Evolutionary conservation across 1,140 invertebrate species (phyloP).

Genomic region (Ptiloglossa arizonensis): DNA sequence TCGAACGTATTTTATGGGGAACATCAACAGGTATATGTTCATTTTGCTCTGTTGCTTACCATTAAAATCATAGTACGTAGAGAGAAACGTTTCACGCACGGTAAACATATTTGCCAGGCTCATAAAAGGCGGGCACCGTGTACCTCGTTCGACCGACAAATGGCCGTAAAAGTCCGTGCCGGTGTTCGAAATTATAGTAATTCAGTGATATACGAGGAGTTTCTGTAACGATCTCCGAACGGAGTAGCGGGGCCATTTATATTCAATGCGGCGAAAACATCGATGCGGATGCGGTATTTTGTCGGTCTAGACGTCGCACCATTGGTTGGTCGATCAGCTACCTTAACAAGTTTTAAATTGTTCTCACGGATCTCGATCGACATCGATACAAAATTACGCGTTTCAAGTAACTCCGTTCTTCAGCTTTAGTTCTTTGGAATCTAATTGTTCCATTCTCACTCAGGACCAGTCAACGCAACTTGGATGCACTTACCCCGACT

Average conservation of each 20-base stretch:
- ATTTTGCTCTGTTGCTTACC: conserved; percentile 4
- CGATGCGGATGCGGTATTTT: conserved; percentile 11
- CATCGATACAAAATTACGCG: too few species aligned
- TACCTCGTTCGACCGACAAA: conserved; percentile 40
- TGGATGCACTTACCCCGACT: too few species aligned
- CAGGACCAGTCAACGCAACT: too few species aligned
- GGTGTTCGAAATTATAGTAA: conserved; percentile 62
- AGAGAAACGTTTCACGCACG: conserved; percentile 23
- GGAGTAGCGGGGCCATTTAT: conserved; percentile 23
- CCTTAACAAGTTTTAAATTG: background rate
- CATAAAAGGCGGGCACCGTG: conserved; percentile 50
- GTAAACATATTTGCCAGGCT: conserved; percentile 39
- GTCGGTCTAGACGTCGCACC: background rate
- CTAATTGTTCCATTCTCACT: too few species aligned
- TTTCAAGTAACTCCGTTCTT: too few species aligned
- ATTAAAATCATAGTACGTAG: conserved; percentile 14
- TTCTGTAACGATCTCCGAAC: conserved; percentile 63
- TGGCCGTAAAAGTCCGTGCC: conserved; percentile 57
- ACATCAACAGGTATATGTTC: background rate
- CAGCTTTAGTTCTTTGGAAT: too few species aligned
- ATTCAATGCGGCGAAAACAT: conserved; percentile 28
- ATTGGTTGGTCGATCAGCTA: conserved; percentile 36
- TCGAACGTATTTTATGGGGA: background rate
- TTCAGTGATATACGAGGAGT: conserved; percentile 58
- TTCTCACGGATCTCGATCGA: too few species aligned